Evolutionary conservation across 2,113 vertebrate genomes (phyloP).

Genomic region (Cyprinodon brontotheroides): DNA sequence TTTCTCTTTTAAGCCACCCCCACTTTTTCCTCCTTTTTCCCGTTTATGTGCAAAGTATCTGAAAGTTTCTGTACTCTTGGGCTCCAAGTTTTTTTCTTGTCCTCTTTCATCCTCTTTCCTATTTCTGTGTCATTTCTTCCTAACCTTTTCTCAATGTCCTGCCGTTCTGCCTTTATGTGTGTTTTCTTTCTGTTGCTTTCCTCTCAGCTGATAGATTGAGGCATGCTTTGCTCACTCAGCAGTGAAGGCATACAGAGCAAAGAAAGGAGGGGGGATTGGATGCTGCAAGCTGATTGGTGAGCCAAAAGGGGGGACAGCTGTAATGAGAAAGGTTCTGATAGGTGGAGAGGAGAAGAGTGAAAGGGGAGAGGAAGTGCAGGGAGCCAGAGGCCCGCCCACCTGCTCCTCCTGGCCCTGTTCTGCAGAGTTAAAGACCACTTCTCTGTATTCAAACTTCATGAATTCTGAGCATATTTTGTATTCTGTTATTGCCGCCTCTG

Average conservation of each 20-base stretch:
- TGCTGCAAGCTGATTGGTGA: conserved; percentile 48
- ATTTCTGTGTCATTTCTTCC: conserved; percentile 43
- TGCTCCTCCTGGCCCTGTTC: conserved; percentile 67
- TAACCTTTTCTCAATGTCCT: conserved; percentile 29
- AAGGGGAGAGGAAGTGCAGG: background rate
- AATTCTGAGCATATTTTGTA: conserved; percentile 26
- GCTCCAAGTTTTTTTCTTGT: conserved; percentile 45
- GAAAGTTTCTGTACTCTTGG: conserved; percentile 57
- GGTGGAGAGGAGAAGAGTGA: conserved; percentile 40
- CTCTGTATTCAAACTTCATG: conserved; percentile 9
- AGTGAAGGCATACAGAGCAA: conserved; percentile 71
- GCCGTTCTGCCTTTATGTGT: conserved; percentile 20
- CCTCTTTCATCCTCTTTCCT: conserved; percentile 41
- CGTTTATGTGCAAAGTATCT: conserved; percentile 63
- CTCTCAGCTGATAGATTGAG: conserved; percentile 79
- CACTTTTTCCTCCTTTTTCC: conserved; percentile 44
- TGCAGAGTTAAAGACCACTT: conserved; percentile 45
- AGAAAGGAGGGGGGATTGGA: background rate
- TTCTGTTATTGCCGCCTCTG: background rate
- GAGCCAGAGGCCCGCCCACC: conserved; percentile 55
- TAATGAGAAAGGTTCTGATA: conserved; percentile 58
- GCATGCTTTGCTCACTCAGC: conserved; percentile 81
- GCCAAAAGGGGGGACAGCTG: conserved; percentile 51
- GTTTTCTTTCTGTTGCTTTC: conserved; percentile 68
- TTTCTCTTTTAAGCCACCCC: conserved; percentile 41